A percentile compares a stretch with the other conserved stretches of the same genome.
Evolutionary conservation across 2,797 vertebrate species (phyloP).

Genomic region (Diceros bicornis): DNA sequence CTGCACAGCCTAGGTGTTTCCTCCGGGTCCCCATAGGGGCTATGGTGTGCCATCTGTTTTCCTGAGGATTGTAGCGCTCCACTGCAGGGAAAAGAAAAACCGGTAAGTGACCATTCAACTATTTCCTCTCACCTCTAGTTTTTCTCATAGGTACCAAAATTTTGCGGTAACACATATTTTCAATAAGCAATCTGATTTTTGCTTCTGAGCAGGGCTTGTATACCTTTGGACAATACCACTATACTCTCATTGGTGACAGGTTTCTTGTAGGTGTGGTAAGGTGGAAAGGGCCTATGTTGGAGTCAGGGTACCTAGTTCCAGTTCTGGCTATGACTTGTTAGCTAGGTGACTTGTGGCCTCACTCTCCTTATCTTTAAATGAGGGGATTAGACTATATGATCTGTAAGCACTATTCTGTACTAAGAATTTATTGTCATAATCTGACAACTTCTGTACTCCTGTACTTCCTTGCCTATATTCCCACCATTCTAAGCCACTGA

Average conservation of each 20-base stretch:
- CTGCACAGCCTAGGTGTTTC: slow-evolving; percentile 98
- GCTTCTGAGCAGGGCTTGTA: background rate
- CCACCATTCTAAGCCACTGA: background rate
- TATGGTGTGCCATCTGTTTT: slow-evolving; percentile 99
- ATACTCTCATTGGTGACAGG: background rate
- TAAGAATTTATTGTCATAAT: background rate
- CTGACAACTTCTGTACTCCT: background rate
- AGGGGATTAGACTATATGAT: background rate
- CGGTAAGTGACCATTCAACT: background rate
- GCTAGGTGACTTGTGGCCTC: background rate
- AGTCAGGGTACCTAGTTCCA: background rate
- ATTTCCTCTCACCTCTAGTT: background rate
- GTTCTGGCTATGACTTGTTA: background rate
- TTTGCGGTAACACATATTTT: background rate
- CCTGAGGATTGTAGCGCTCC: slow-evolving; percentile 98
- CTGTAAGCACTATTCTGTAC: background rate
- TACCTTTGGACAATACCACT: background rate
- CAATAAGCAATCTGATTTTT: background rate
- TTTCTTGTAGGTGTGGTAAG: background rate
- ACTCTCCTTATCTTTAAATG: background rate
- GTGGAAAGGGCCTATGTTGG: background rate
- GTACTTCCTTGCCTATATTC: background rate
- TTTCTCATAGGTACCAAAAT: background rate
- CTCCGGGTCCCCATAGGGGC: slow-evolving; percentile 98
- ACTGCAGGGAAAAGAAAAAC: slow-evolving; percentile 87